Evolutionary conservation across 1,140 invertebrate species (phyloP).

Genomic region (Procambarus clarkii): DNA sequence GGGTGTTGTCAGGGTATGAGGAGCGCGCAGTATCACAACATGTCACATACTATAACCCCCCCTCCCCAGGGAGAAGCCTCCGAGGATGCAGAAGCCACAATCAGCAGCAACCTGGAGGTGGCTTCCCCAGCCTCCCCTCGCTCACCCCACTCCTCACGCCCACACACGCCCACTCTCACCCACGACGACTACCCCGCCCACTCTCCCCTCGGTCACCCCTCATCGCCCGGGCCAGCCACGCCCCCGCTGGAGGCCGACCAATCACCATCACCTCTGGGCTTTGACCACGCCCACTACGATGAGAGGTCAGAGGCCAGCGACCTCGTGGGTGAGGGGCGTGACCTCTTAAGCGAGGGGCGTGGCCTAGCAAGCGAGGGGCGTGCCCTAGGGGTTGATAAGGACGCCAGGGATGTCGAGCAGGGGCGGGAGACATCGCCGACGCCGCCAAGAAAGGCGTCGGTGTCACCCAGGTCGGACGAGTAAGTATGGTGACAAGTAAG

Average conservation of each 20-base stretch:
- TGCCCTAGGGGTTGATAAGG: neutral
- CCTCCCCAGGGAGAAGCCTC: neutral
- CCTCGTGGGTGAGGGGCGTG: slow-evolving; percentile 12
- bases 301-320: slow-evolving; percentile 3
- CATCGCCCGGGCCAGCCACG: neutral
- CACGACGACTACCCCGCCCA: slow-evolving; percentile 48
- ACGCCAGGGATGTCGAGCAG: slow-evolving; percentile 1
- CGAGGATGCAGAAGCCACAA: slow-evolving; percentile 12
- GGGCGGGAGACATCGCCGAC: slow-evolving; percentile 26
- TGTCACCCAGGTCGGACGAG: slow-evolving; percentile 47
- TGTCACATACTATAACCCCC: neutral
- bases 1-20: no score
- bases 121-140: slow-evolving; percentile 6
- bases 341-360: neutral
- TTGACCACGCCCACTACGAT: slow-evolving; percentile 26
- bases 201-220: slow-evolving; percentile 17
- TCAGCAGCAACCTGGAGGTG: slow-evolving; percentile 30
- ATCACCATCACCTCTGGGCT: slow-evolving; percentile 25
- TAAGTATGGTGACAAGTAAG: neutral
- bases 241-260: slow-evolving; percentile 18
- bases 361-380: neutral
- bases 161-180: slow-evolving; percentile 37
- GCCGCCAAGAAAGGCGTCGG: slow-evolving; percentile 7
- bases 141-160: slow-evolving; percentile 32
- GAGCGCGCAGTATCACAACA: no score